Evolutionary conservation across 1,140 invertebrate species (phyloP), one percentile per base, ranked within the genome.

Genomic region (Lerema accius): DNA sequence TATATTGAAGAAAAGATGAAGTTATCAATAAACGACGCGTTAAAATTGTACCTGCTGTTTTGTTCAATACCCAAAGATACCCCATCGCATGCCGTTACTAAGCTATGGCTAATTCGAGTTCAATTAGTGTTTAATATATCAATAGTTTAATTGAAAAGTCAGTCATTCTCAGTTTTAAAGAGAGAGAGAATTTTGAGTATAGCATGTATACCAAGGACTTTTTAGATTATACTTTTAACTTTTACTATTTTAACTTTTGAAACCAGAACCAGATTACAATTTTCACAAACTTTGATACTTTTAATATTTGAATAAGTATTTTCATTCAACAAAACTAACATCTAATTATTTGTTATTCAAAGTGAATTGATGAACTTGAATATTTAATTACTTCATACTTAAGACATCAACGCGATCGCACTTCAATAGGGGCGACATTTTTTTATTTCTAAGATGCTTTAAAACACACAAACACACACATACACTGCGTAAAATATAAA

Each of bases 21-120:
- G 81, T 88, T 90, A 88, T 86, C 79, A 90, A 88, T 89, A 90
- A 90, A 89, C 82, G 81, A 86, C 80, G 84, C 80, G 87, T 90
- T 90, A 86, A 88, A 86, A 87, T 81, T 85, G 73, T 82, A 85
- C 72, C 64, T 83, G 81, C 71, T 87, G 83, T 90, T 90, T 90
- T 88, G 80, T 86, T 85, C 67, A 45, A 68, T 69, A 67, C 45
- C 74, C 78, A 73, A 69, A 66, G 45, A 55, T 40, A 26, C 28
- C 28, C 4, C 16, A 56, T 40, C 53, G 39, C 53, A 11, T 32
- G 4, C 4, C 28, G 9, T 1, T 9, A 4, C 4, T 32, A 9
- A 32, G n/a, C n/a, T 32, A 9, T 32, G 1, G 9, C 9, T 4
- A 7, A 32, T 9, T 32, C 28, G 28, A 7, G 1, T 32, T 32